phyloP scores from a whole-genome alignment of 2,888 invertebrate species.

The Cyaniris semiargus region DNA sequence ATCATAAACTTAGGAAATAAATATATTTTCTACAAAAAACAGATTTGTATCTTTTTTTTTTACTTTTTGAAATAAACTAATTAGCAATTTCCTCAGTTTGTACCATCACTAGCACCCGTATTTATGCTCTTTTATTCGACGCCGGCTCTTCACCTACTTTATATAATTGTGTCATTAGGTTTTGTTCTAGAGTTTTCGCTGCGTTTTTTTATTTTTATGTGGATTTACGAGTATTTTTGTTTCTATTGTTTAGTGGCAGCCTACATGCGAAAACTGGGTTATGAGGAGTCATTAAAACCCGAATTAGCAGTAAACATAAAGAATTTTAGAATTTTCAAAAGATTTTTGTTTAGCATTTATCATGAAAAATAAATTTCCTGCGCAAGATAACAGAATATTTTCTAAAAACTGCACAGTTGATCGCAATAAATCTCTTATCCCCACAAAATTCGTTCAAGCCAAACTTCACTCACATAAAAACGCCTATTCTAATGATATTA shows the following conservation, averaged over 20 bases:
- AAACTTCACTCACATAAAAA: too few relatives aligned
- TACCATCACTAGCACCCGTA: constrained; percentile 14
- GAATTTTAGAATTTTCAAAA: not conserved
- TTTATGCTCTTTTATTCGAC: constrained; percentile 19
- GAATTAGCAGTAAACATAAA: not conserved
- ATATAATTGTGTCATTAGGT: constrained; percentile 25
- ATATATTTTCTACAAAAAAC: not conserved
- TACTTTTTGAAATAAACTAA: not conserved
- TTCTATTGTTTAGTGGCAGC: not conserved
- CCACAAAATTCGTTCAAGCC: too few relatives aligned
- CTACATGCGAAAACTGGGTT: not conserved
- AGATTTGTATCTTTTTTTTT: not conserved
- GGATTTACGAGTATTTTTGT: constrained; percentile 8
- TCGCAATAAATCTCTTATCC: too few relatives aligned
- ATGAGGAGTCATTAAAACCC: constrained; percentile 9
- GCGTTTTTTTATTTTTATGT: constrained; percentile 4
- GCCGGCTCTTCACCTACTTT: constrained; percentile 21
- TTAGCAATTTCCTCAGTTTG: not conserved
- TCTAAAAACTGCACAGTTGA: too few relatives aligned
- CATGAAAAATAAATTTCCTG: not conserved
- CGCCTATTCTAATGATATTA: too few relatives aligned
- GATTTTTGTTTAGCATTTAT: not conserved
- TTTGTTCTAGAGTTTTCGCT: constrained; percentile 12
- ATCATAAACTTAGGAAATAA: not conserved
- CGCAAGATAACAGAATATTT: too few relatives aligned